phyloP scores from a whole-genome alignment of 1,140 invertebrate species.

The Papilio machaon region DNA sequence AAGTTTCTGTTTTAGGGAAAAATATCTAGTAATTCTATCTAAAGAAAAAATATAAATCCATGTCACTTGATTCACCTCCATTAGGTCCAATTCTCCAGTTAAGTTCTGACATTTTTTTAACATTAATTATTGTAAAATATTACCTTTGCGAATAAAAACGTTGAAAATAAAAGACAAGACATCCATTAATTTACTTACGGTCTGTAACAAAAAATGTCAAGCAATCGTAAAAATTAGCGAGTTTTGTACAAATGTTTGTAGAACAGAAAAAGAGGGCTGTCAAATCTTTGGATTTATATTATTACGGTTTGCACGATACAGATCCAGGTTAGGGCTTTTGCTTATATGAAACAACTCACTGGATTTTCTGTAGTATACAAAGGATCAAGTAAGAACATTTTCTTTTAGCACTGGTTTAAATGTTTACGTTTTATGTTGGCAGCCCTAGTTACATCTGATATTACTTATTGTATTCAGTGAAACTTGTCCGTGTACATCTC shows the following conservation, averaged over 20 bases:
- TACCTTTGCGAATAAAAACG: neutral
- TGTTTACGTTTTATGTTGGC: neutral
- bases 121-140: neutral
- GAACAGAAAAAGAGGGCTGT: neutral
- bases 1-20: neutral
- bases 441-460: neutral
- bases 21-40: neutral
- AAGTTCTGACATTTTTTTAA: too few species aligned
- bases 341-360: neutral
- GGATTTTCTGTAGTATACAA: neutral
- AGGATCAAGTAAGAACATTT: neutral
- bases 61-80: too few species aligned
- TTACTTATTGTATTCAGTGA: conserved; percentile 15
- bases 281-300: neutral
- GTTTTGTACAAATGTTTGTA: conserved; percentile 5
- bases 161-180: neutral
- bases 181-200: conserved; percentile 4
- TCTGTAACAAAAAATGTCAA: conserved; percentile 14
- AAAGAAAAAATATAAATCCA: neutral
- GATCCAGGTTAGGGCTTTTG: neutral
- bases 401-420: neutral
- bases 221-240: conserved; percentile 31
- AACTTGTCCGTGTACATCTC: conserved; percentile 30
- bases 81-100: too few species aligned
- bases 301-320: neutral